These are phyloP conservation scores for Paradoxurus hermaphroditus DNA, from an alignment of 2,113 vertebrate genomes.

Conservation along the genomic window DNA sequence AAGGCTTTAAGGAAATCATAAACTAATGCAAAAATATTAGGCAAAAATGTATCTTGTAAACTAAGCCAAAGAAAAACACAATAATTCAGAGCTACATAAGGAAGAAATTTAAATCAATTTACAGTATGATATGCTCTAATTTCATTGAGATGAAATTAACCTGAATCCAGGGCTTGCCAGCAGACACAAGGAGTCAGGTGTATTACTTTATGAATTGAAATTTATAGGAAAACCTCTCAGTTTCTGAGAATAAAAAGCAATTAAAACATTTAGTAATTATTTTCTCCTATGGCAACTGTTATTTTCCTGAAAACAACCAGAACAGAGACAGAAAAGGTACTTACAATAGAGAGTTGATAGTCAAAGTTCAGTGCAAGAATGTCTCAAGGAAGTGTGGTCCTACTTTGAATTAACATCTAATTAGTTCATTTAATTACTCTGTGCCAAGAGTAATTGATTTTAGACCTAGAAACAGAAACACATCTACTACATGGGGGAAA, in stretches of 20 bases:
- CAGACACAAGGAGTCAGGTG: background rate
- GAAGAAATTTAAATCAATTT: constrained; percentile 65
- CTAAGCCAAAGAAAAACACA: constrained; percentile 6
- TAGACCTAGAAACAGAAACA: constrained; percentile 73
- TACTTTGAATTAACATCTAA: constrained; percentile 83
- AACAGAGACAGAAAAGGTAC: constrained; percentile 41
- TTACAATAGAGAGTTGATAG: constrained; percentile 60
- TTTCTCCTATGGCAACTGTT: constrained; percentile 57
- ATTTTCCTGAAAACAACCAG: constrained; percentile 60
- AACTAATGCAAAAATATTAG: background rate
- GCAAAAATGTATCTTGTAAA: background rate
- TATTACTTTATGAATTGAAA: constrained; percentile 40
- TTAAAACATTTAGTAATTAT: constrained; percentile 68
- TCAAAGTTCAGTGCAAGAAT: constrained; percentile 65
- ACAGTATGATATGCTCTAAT: background rate
- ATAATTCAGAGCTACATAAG: constrained; percentile 51
- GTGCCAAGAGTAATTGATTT: constrained; percentile 80
- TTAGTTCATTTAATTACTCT: constrained; percentile 84
- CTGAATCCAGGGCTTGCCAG: constrained; percentile 25
- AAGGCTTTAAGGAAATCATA: constrained; percentile 47
- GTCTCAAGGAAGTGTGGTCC: constrained; percentile 69
- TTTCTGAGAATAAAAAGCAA: constrained; percentile 52
- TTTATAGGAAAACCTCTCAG: constrained; percentile 19
- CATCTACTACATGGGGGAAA: constrained; percentile 38
- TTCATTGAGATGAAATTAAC: constrained; percentile 66